A percentile compares a stretch with the other conserved stretches of the same genome.
These are phyloP conservation scores for Proctacanthus coquilletti DNA, from an alignment of 1,140 invertebrate genomes.

Conservation along the genomic window DNA sequence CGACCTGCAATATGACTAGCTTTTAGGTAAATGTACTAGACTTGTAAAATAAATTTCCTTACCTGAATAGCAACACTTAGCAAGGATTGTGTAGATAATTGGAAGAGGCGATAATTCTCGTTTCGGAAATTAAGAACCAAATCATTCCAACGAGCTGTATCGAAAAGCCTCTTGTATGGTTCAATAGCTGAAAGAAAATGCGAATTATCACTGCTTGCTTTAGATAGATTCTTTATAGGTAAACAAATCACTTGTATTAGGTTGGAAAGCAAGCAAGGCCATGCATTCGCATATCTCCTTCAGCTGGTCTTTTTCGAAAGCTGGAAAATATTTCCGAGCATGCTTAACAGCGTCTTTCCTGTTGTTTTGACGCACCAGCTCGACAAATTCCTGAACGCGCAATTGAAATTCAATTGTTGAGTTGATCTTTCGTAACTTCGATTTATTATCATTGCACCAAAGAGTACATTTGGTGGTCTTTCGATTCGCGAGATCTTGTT, in stretches of 20 bases:
- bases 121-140: conserved; percentile 82
- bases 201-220: not conserved
- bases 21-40: not conserved
- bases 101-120: conserved; percentile 88
- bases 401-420: conserved; percentile 85
- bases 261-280: conserved; percentile 84
- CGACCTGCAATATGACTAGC: conserved; percentile 39
- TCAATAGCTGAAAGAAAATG: conserved; percentile 30
- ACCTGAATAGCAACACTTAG: conserved; percentile 74
- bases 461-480: conserved; percentile 81
- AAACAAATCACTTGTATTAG: conserved; percentile 44
- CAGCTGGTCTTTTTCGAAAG: conserved; percentile 72
- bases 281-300: conserved; percentile 84
- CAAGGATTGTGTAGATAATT: conserved; percentile 78
- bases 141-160: conserved; percentile 51
- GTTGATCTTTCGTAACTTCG: conserved; percentile 84
- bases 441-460: conserved; percentile 96
- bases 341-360: conserved; percentile 85
- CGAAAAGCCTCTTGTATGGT: conserved; percentile 40
- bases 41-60: not conserved
- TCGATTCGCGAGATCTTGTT: conserved; percentile 54
- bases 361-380: conserved; percentile 73
- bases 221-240: not conserved
- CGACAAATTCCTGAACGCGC: conserved; percentile 88
- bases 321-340: conserved; percentile 82